These are phyloP conservation scores for Ranitomeya variabilis DNA, from an alignment of 2,113 vertebrate species.

Conservation along the genomic window DNA sequence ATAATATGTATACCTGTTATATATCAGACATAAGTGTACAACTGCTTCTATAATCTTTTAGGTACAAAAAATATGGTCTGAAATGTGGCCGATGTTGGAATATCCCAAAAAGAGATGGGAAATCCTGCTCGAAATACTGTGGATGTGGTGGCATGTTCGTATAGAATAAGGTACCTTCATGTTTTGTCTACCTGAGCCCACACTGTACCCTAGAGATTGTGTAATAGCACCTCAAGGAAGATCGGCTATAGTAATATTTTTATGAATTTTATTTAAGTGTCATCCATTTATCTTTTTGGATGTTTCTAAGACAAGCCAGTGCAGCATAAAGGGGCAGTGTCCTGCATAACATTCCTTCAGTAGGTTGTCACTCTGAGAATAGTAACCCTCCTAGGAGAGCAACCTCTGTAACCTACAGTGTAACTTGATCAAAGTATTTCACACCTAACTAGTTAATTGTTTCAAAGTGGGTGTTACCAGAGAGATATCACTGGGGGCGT, in stretches of 20 bases:
- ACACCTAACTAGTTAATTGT: too few relatives aligned
- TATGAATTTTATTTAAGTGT: background rate
- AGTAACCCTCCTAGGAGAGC: background rate
- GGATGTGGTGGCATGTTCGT: conserved; percentile 74
- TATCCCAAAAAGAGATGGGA: conserved; percentile 84
- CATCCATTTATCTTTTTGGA: background rate
- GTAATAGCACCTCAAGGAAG: background rate
- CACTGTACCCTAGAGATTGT: background rate
- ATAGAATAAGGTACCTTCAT: background rate
- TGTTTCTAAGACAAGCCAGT: background rate
- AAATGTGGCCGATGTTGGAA: conserved; percentile 85
- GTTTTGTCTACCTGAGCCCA: background rate
- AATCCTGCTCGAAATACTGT: conserved; percentile 74
- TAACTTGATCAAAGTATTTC: background rate
- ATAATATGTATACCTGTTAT: too few relatives aligned
- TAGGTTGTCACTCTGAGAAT: background rate
- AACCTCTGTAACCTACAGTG: background rate
- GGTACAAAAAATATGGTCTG: conserved; percentile 89
- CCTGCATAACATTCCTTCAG: background rate
- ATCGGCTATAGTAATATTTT: background rate
- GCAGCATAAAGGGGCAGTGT: background rate
- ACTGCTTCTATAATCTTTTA: conserved; percentile 54
- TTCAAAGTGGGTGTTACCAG: too few relatives aligned
- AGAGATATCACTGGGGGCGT: too few relatives aligned
- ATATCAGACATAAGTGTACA: too few relatives aligned